Evolutionary conservation across 2,888 invertebrate genomes (phyloP), one percentile per base, ranked within the genome.

Genomic region (Morpho achilles): DNA sequence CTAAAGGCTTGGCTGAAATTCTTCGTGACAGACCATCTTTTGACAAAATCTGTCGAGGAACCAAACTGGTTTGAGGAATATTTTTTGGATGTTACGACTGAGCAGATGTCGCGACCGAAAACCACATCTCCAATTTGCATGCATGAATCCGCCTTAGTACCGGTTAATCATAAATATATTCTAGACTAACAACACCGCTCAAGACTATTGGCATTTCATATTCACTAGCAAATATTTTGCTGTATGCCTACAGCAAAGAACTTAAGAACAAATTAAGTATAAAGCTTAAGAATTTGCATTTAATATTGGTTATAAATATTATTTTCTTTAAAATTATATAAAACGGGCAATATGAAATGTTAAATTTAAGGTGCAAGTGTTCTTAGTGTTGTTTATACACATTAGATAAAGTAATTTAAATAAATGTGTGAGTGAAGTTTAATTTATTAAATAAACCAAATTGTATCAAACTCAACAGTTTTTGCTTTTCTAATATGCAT

Each of bases 1-100:
- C 55, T 45, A 77, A 90, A 91, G 91, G 91, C 91, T 73, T 91
- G 91, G 91, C 91, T 90, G 90, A 91, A 91, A 80, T 90, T 91
- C 91, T 91, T 83, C 91, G 87, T 90, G 77, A 91, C 91, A 78
- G 91, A 91, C 77, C 80, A 84, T 74, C 84, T 82, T 76, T 82
- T 89, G 78, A 82, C 84, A 81, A 87, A 91, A 76, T 83, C 83
- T 74, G 74, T 87, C 72, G 85, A 87, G 76, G 89, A 87, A 79
- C 87, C 90, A 71, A 77, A 82, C 71, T 88, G 91, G 89, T 88
- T 88, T 75, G 76, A 80, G 69, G 84, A 83, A 69, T 78, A 84
- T 66, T 75, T 79, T 67, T 67, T 63, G 64, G 79, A 82, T 74
- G 73, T 75, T 60, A 82, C 84, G 67, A 84, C 87, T 71, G 82